phyloP scores from a whole-genome alignment of 2,113 vertebrate species.

The Myotis lucifugus region DNA sequence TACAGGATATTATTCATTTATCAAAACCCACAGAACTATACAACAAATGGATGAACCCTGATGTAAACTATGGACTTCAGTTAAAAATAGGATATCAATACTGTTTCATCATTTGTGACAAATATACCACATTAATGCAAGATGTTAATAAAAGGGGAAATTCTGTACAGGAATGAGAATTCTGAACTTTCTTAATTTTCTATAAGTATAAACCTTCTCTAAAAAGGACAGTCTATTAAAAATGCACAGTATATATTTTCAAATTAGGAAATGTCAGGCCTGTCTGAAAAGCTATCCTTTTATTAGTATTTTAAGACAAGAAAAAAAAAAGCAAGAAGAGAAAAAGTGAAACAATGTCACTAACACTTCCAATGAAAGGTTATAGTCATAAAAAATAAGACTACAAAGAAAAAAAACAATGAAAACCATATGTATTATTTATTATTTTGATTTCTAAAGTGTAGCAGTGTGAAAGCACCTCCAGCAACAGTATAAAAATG shows the following conservation, averaged over 20 bases:
- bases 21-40: neutral
- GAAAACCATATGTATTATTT: neutral
- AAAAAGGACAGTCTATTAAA: neutral
- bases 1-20: neutral
- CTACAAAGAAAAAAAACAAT: neutral
- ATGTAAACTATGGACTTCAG: neutral
- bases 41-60: neutral
- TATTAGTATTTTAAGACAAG: neutral
- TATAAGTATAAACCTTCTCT: neutral
- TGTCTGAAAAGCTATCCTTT: neutral
- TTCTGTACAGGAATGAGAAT: neutral
- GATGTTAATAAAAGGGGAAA: neutral
- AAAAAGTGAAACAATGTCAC: neutral
- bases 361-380: neutral
- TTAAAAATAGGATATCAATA: neutral
- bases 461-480: neutral
- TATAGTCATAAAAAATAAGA: neutral
- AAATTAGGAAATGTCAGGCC: neutral
- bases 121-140: neutral
- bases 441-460: slow-evolving; percentile 60
- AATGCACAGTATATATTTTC: neutral
- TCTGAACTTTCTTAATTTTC: neutral
- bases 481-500: neutral
- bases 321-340: neutral
- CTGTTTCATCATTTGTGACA: neutral